Conservation (phyloP, 1,140 invertebrate genomes). For the Sinella curviseta region DNA sequence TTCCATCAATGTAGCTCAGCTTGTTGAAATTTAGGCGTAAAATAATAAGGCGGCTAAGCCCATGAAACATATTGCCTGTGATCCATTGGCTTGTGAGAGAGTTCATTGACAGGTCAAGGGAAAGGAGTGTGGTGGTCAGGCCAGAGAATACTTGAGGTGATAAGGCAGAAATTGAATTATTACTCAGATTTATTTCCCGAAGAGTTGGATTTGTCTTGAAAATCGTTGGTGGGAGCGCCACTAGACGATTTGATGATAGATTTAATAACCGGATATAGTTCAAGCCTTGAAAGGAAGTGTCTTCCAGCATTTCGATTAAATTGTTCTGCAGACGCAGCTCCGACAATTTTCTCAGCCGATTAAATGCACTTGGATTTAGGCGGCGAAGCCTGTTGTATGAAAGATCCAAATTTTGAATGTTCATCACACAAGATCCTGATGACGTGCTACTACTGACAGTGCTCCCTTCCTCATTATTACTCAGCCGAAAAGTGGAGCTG, state of each 20-base stretch:
- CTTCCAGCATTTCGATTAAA: constrained; percentile 74
- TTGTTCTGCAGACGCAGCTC: constrained; percentile 79
- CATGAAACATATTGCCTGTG: constrained; percentile 77
- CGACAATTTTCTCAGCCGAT: constrained; percentile 71
- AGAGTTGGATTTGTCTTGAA: constrained; percentile 75
- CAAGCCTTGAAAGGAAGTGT: constrained; percentile 73
- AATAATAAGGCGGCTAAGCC: constrained; percentile 77
- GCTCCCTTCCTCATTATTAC: constrained; percentile 20
- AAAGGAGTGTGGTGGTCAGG: constrained; percentile 75
- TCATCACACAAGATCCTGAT: constrained; percentile 30
- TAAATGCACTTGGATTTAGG: constrained; percentile 69
- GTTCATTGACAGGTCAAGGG: constrained; percentile 81
- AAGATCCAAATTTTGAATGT: constrained; percentile 55
- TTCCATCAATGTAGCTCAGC: constrained; percentile 75
- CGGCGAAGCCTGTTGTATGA: constrained; percentile 59
- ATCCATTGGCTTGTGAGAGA: constrained; percentile 77
- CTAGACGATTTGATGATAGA: constrained; percentile 77
- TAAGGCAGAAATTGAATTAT: constrained; percentile 76
- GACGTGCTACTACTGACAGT: too few relatives aligned
- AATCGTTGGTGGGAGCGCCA: constrained; percentile 72
- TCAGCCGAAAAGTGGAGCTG: constrained; percentile 54
- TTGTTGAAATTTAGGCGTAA: constrained; percentile 82
- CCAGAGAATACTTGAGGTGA: constrained; percentile 78
- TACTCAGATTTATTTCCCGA: constrained; percentile 77
- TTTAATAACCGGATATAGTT: constrained; percentile 75